Evolutionary conservation across 2,113 vertebrate species (phyloP).

Genomic region (Rhinopomastus cyanomelas): DNA sequence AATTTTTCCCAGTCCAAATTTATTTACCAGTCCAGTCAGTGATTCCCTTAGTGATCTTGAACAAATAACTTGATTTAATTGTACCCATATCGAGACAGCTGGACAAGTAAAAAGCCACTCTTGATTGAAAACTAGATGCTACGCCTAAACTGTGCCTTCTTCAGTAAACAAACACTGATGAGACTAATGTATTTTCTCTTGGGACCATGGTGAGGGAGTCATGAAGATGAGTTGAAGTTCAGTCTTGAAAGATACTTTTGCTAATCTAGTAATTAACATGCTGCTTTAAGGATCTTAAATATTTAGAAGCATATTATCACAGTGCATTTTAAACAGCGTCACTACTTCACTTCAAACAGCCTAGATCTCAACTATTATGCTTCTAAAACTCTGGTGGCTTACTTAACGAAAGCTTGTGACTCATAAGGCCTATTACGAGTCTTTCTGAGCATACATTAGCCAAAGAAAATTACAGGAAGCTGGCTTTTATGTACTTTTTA

Average conservation of each 20-base stretch:
- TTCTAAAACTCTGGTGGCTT: conserved; percentile 39
- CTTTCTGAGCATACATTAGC: conserved; percentile 18
- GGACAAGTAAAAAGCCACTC: neutral
- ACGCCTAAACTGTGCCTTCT: neutral
- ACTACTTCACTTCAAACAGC: conserved; percentile 22
- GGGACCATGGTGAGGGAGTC: neutral
- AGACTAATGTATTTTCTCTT: neutral
- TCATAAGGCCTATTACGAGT: conserved; percentile 62
- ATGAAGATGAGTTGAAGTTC: neutral
- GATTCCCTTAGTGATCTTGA: conserved; percentile 14
- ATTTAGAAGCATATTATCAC: neutral
- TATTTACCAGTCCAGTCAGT: neutral
- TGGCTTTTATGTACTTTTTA: conserved; percentile 26
- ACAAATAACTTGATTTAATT: conserved; percentile 32
- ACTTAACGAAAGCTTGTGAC: conserved; percentile 57
- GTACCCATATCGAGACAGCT: neutral
- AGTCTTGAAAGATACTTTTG: neutral
- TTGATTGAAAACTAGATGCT: neutral
- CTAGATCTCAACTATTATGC: neutral
- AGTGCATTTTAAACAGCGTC: neutral
- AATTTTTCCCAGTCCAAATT: conserved; percentile 33
- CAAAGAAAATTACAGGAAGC: conserved; percentile 7
- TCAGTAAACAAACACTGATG: neutral
- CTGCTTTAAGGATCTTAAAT: conserved; percentile 26
- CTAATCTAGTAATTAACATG: conserved; percentile 34